A percentile compares a stretch with the other conserved stretches of the same genome.
Evolutionary conservation across 2,113 vertebrate genomes (phyloP).

Genomic region (Halichoeres trimaculatus): DNA sequence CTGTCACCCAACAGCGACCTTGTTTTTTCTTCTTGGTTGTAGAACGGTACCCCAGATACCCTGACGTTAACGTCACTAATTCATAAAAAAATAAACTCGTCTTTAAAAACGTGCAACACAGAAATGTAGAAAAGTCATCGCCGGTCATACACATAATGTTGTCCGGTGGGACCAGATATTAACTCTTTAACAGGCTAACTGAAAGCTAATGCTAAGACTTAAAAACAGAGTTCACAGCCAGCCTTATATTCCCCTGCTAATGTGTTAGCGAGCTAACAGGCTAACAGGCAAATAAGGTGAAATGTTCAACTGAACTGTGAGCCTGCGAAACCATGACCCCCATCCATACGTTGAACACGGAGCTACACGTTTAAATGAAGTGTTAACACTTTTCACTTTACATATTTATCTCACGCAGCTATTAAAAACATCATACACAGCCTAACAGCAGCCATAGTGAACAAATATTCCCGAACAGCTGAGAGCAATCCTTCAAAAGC

Average conservation of each 20-base stretch:
- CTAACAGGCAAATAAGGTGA: constrained; percentile 8
- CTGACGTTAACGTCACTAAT: constrained; percentile 19
- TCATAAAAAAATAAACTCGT: background rate
- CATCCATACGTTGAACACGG: background rate
- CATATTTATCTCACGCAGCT: constrained; percentile 11
- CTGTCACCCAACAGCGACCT: constrained; percentile 22
- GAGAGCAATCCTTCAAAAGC: constrained; percentile 12
- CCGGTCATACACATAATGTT: constrained; percentile 23
- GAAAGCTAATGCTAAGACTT: constrained; percentile 57
- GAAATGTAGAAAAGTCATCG: background rate
- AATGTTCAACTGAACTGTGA: constrained; percentile 30
- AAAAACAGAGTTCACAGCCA: constrained; percentile 44
- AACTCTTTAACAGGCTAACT: constrained; percentile 2
- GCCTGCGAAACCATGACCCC: constrained; percentile 30
- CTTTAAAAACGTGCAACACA: background rate
- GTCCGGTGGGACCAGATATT: constrained; percentile 23
- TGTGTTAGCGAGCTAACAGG: constrained; percentile 15
- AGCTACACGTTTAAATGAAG: constrained; percentile 2
- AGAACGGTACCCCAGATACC: constrained; percentile 46
- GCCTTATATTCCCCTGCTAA: constrained; percentile 48
- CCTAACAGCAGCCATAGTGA: background rate
- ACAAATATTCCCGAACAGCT: constrained; percentile 6
- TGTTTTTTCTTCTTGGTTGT: constrained; percentile 44
- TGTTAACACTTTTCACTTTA: constrained; percentile 50
- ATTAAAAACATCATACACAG: background rate